Conservation (phyloP, 2,888 invertebrate species). For the Agrochola lychnidis region DNA sequence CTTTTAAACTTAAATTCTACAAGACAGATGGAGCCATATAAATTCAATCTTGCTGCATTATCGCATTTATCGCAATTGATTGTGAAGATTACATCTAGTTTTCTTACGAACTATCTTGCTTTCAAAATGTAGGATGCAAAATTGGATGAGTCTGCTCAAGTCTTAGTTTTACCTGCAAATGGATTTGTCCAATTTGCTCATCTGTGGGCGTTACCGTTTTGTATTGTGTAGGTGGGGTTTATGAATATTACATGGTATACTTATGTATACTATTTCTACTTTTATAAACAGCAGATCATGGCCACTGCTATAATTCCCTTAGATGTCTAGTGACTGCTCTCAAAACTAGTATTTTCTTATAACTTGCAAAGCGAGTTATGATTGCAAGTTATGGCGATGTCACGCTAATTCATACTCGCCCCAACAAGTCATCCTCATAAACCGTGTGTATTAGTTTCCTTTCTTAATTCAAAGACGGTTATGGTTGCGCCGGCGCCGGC, state of each 20-base stretch:
- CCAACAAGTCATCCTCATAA: conserved; percentile 65
- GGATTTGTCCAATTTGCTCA: conserved; percentile 22
- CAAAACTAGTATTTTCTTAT: conserved; percentile 56
- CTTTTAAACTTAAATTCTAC: conserved; percentile 73
- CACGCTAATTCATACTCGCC: conserved; percentile 63
- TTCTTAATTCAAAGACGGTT: conserved; percentile 73
- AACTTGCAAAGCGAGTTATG: conserved; percentile 53
- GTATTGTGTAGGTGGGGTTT: conserved; percentile 36
- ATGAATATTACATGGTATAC: conserved; percentile 8
- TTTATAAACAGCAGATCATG: conserved; percentile 4
- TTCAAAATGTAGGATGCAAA: conserved; percentile 12
- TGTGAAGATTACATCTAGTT: conserved; percentile 38
- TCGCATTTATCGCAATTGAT: conserved; percentile 35
- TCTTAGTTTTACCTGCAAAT: conserved; percentile 25
- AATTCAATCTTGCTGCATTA: conserved; percentile 50
- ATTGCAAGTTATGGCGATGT: conserved; percentile 62
- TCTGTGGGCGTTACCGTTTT: conserved; percentile 38
- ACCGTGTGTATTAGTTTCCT: conserved; percentile 65
- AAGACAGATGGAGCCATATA: conserved; percentile 76
- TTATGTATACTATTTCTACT: neutral
- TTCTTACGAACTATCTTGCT: conserved; percentile 12
- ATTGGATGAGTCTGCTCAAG: neutral
- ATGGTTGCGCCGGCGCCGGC: conserved; percentile 77
- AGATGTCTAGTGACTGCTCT: conserved; percentile 16
- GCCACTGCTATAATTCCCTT: conserved; percentile 16